Base-by-base conservation (phyloP, 2,797 vertebrate species). In the Myioborus melanocephalus region DNA sequence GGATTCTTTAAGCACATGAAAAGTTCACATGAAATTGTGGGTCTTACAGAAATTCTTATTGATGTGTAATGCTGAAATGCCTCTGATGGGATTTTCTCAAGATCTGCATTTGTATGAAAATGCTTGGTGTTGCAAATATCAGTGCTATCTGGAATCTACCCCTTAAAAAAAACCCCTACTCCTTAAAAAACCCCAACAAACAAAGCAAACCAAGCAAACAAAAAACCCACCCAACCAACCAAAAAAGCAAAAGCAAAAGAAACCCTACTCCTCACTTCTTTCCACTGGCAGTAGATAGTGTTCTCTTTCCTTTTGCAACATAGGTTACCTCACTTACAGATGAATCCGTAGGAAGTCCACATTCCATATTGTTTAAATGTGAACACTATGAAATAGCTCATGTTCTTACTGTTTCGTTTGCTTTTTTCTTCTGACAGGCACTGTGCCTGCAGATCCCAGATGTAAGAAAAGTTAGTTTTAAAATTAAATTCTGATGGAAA, bases 181-280 rank as follows among this genome's bases (percentile, higher is more conserved):
- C 8, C 17, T 49, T 18, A 39, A 55, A 66, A 68, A 35, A 6
- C 0, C 2, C 8, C 14, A 49, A 32, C 12, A 44, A 55, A 30
- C 8, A 55, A 55, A 37, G 6, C 5, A 57, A 79, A 49, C 9
- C 9, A n/a, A 53, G 23, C 8, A 53, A 78, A 57, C 3, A 46
- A 41, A 47, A 52, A 5, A 5, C 6, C 7, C 14, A n/a, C 14
- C 7, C 28, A 69, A 37, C 8, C 11, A 66, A 32, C 2, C 5
- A 28, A 26, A 47, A 24, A 28, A 30, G 7, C 7, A 59, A 59
- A 43, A 27, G 2, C 0, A 1, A 22, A 46, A 56, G 3, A 32
- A 82, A 20, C 6, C 3, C 11, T 39, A 30, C 6, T 3, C 1
- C 1, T 4, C 27, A 30, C 3, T 12, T 30, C 30, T 56, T 91